Conservation (phyloP, 2,888 invertebrate genomes). For the Polylopha cassiicola region DNA sequence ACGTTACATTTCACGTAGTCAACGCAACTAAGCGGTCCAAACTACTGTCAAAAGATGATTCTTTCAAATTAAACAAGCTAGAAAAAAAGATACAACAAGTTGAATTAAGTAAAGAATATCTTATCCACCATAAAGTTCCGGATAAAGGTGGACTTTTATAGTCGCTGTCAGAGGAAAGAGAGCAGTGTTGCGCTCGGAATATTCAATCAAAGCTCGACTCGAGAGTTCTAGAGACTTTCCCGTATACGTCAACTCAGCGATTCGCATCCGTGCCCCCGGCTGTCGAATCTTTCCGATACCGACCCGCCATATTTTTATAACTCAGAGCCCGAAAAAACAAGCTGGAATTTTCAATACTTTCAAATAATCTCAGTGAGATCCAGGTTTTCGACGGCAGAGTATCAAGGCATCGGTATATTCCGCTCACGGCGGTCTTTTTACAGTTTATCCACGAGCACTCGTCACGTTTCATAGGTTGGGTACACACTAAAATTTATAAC, state of each 20-base stretch:
- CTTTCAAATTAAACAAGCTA: slow-evolving; percentile 1
- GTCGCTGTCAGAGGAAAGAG: slow-evolving; percentile 31
- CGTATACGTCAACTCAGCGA: slow-evolving; percentile 7
- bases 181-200: slow-evolving; percentile 37
- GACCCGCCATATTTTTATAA: slow-evolving; percentile 2
- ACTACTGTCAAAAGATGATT: too few species aligned
- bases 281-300: not conserved
- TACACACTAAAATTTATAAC: slow-evolving; percentile 7
- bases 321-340: too few species aligned
- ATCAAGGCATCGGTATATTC: slow-evolving; percentile 6
- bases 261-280: slow-evolving; percentile 8
- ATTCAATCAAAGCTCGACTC: slow-evolving; percentile 32
- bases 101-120: slow-evolving; percentile 24
- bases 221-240: slow-evolving; percentile 22
- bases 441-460: slow-evolving; percentile 6
- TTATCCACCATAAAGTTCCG: slow-evolving; percentile 28
- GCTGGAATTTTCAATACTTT: too few species aligned
- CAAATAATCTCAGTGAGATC: too few species aligned
- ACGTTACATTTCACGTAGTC: too few species aligned
- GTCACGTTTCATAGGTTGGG: slow-evolving; percentile 13
- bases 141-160: slow-evolving; percentile 33
- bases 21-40: slow-evolving; percentile 2
- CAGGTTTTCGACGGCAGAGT: too few species aligned
- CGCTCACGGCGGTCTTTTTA: not conserved
- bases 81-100: slow-evolving; percentile 16